Conservation (phyloP, 2,888 invertebrate species). For the Agrilus mali region DNA sequence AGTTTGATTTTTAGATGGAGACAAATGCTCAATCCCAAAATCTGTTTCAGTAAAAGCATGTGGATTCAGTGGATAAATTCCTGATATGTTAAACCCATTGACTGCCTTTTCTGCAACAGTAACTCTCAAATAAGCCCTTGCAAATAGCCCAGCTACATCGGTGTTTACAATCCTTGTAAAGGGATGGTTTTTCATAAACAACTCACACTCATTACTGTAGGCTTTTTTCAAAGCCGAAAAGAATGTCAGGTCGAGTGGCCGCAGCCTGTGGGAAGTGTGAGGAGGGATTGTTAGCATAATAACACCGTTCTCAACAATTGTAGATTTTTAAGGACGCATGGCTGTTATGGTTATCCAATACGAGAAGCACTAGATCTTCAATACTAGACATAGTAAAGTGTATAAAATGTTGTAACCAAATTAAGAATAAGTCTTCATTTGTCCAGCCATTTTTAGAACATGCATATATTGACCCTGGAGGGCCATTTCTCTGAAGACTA, state of each 20-base stretch:
- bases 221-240: slow-evolving; percentile 6
- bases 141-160: not conserved
- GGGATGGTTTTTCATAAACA: slow-evolving; percentile 6
- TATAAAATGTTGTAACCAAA: not conserved
- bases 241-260: slow-evolving; percentile 7
- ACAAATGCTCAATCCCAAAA: not conserved
- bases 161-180: slow-evolving; percentile 2
- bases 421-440: slow-evolving; percentile 1
- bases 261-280: slow-evolving; percentile 4
- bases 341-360: not conserved
- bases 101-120: not conserved
- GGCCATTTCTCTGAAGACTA: slow-evolving; percentile 3
- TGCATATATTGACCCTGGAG: slow-evolving; percentile 4
- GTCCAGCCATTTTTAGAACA: slow-evolving; percentile 4
- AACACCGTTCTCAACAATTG: slow-evolving; percentile 7
- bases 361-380: not conserved
- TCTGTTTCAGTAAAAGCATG: not conserved
- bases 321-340: slow-evolving; percentile 1
- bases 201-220: slow-evolving; percentile 8
- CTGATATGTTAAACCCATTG: not conserved
- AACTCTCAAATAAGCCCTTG: not conserved
- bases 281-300: slow-evolving; percentile 5
- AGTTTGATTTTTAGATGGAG: not conserved
- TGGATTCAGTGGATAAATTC: not conserved
- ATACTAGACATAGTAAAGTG: not conserved